A percentile compares a stretch with the other conserved stretches of the same genome.
phyloP scores from a whole-genome alignment of 2,113 vertebrate species.

The Nematolebias whitei region DNA sequence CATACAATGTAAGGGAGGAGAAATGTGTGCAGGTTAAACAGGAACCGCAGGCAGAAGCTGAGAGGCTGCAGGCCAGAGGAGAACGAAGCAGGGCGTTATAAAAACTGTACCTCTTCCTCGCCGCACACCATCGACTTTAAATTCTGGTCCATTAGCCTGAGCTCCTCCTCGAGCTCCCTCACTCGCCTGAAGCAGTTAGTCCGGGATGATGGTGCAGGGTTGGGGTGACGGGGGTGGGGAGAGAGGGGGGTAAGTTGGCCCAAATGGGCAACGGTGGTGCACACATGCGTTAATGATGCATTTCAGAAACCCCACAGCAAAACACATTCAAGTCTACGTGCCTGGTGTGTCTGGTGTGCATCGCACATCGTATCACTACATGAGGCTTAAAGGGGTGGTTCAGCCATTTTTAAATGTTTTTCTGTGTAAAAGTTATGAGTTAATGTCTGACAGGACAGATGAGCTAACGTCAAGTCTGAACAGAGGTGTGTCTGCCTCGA shows the following conservation, averaged over 20 bases:
- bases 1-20: neutral
- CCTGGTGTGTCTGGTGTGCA: neutral
- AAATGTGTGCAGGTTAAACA: slow-evolving; percentile 25
- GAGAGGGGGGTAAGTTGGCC: neutral
- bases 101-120: slow-evolving; percentile 93
- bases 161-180: slow-evolving; percentile 93
- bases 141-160: slow-evolving; percentile 94
- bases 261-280: slow-evolving; percentile 10
- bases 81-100: slow-evolving; percentile 16
- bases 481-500: too few species aligned
- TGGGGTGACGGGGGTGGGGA: slow-evolving; percentile 14
- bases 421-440: too few species aligned
- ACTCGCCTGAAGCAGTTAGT: slow-evolving; percentile 85
- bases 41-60: slow-evolving; percentile 13
- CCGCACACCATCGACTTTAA: slow-evolving; percentile 96
- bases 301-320: slow-evolving; percentile 61
- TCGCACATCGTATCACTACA: neutral
- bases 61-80: slow-evolving; percentile 33
- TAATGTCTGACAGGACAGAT: too few species aligned
- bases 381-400: neutral
- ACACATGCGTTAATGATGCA: slow-evolving; percentile 49
- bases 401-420: too few species aligned
- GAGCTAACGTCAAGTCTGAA: too few species aligned
- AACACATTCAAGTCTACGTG: neutral
- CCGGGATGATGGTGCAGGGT: slow-evolving; percentile 38